phyloP scores from a whole-genome alignment of 2,797 vertebrate species.

The Dendrocincla tyrannina region DNA sequence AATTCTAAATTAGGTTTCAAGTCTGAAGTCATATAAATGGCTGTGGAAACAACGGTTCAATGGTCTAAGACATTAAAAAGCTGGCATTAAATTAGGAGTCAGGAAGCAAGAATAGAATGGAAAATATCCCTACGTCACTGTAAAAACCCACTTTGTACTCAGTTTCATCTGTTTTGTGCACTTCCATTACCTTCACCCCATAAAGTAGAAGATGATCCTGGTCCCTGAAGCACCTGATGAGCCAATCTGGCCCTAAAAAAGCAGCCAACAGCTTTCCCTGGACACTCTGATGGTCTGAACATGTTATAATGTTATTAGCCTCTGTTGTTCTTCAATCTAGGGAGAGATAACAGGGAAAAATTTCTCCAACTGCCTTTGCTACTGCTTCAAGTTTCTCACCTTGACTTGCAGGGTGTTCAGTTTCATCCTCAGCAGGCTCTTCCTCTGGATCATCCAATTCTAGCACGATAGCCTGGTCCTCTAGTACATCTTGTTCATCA shows the following conservation, averaged over 20 bases:
- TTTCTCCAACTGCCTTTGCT: not conserved
- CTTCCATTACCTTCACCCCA: not conserved
- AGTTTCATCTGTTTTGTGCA: not conserved
- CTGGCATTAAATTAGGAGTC: not conserved
- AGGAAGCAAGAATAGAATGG: not conserved
- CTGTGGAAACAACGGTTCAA: not conserved
- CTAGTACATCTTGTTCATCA: not conserved
- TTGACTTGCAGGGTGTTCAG: not conserved
- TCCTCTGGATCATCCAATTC: not conserved
- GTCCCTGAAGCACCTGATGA: not conserved
- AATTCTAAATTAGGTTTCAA: not conserved
- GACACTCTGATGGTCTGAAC: not conserved
- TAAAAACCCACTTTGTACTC: not conserved
- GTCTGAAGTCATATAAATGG: not conserved
- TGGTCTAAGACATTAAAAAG: not conserved
- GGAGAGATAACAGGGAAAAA: not conserved
- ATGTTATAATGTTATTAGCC: not conserved
- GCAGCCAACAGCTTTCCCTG: not conserved
- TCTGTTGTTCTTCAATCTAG: not conserved
- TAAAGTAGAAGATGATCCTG: not conserved
- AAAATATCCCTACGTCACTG: not conserved
- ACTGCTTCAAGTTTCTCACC: slow-evolving; percentile 6
- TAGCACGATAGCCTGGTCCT: not conserved
- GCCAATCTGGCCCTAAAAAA: not conserved
- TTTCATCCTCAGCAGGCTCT: not conserved